phyloP scores from a whole-genome alignment of 2,113 vertebrate species.

The Xiphias gladius region DNA sequence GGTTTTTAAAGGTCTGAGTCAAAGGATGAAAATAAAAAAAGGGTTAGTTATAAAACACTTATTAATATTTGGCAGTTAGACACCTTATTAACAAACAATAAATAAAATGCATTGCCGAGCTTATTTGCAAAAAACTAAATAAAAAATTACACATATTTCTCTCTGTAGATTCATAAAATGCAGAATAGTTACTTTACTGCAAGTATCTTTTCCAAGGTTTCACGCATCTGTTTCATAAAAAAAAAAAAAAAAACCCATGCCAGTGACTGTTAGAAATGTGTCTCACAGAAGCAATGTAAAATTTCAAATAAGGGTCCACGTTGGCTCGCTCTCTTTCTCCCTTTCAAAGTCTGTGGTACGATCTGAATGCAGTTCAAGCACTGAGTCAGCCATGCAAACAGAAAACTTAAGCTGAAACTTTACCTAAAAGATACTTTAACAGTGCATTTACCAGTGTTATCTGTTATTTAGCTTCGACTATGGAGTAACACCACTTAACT shows the following conservation, averaged over 20 bases:
- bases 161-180: background rate
- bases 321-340: background rate
- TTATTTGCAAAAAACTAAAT: background rate
- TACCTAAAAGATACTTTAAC: slow-evolving; percentile 25
- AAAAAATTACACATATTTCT: background rate
- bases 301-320: slow-evolving; percentile 45
- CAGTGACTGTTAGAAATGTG: slow-evolving; percentile 17
- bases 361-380: slow-evolving; percentile 30
- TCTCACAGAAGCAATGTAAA: slow-evolving; percentile 33
- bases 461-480: slow-evolving; percentile 52
- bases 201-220: slow-evolving; percentile 23
- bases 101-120: slow-evolving; percentile 10
- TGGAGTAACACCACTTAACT: slow-evolving; percentile 14
- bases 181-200: background rate
- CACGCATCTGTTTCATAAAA: slow-evolving; percentile 9
- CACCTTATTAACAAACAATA: background rate
- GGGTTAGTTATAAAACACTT: slow-evolving; percentile 63
- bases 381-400: slow-evolving; percentile 45
- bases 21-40: slow-evolving; percentile 54
- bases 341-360: slow-evolving; percentile 40
- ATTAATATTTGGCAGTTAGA: slow-evolving; percentile 38
- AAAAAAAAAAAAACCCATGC: slow-evolving; percentile 7
- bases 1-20: slow-evolving; percentile 76
- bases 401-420: slow-evolving; percentile 46
- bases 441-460: slow-evolving; percentile 57